Evolutionary conservation across 23 tunicate genomes (phyloP).

Genomic region (Halocynthia aurantium): DNA sequence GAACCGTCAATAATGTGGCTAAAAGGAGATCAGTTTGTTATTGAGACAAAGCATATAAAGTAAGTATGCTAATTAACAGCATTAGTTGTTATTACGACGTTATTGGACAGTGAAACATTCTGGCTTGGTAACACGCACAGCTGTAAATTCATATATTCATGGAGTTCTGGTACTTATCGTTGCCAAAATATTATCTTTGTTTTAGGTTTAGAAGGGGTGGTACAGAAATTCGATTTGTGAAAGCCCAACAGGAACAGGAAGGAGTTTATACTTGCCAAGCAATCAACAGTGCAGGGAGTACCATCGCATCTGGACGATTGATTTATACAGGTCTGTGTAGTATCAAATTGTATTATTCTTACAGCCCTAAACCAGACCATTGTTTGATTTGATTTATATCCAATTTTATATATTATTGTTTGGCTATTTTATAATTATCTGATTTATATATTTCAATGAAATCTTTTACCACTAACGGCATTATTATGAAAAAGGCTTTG

Average conservation of each 20-base stretch:
- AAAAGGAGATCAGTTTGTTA: conserved; percentile 21
- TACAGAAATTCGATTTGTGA: conserved; percentile 40
- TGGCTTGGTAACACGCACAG: no score
- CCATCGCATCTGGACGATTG: conserved; percentile 51
- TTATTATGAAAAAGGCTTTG: no score
- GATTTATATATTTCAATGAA: no score
- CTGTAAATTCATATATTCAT: no score
- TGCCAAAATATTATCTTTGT: not conserved
- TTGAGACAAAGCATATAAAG: not conserved
- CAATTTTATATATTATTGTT: no score
- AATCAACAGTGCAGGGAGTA: conserved; percentile 76
- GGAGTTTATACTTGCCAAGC: conserved; percentile 95
- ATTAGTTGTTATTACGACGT: not conserved
- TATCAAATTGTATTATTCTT: not conserved
- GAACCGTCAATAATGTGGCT: conserved; percentile 73
- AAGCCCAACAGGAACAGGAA: conserved; percentile 65
- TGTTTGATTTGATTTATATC: no score
- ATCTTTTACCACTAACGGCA: no score
- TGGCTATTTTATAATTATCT: no score
- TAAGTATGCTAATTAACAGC: not conserved
- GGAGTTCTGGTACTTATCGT: no score
- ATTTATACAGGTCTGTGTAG: conserved; percentile 56
- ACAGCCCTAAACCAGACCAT: no score
- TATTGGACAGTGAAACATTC: no score
- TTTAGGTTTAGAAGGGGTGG: conserved; percentile 53